Percentiles rank a stretch among this genome's conserved stretches.
phyloP scores from a whole-genome alignment of 2,113 vertebrate genomes.

The Haplochromis vanheusdeni region DNA sequence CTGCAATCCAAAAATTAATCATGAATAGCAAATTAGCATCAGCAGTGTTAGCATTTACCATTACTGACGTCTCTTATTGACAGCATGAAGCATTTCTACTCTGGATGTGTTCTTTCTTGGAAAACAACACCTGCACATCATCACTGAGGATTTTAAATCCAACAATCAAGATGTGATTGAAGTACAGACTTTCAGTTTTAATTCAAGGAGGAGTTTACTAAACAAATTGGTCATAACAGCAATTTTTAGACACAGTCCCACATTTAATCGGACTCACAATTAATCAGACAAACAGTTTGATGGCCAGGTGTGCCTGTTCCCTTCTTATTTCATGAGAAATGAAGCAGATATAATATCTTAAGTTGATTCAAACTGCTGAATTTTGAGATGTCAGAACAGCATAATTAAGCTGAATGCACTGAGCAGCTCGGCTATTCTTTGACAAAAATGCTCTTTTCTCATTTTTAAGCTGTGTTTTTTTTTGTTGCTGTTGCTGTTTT shows the following conservation, averaged over 20 bases:
- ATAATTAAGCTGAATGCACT: background rate
- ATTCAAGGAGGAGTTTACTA: background rate
- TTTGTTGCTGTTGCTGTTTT: background rate
- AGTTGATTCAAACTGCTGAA: background rate
- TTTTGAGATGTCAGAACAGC: background rate
- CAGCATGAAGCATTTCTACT: background rate
- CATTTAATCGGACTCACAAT: background rate
- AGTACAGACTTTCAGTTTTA: background rate
- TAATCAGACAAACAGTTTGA: background rate
- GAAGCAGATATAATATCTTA: background rate
- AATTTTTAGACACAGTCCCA: background rate
- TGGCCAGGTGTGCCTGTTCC: background rate
- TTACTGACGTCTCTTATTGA: rapidly evolving
- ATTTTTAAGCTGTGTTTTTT: background rate
- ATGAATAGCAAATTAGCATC: background rate
- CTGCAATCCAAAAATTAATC: background rate
- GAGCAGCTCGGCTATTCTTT: rapidly evolving
- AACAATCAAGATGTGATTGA: background rate
- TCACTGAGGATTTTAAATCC: background rate
- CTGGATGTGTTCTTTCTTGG: background rate
- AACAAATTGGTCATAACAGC: background rate
- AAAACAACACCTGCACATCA: background rate
- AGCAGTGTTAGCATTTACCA: background rate
- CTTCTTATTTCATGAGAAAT: background rate
- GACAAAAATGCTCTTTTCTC: background rate